Evolutionary conservation across 2,888 invertebrate species (phyloP).

Genomic region (Zelleria hepariella): DNA sequence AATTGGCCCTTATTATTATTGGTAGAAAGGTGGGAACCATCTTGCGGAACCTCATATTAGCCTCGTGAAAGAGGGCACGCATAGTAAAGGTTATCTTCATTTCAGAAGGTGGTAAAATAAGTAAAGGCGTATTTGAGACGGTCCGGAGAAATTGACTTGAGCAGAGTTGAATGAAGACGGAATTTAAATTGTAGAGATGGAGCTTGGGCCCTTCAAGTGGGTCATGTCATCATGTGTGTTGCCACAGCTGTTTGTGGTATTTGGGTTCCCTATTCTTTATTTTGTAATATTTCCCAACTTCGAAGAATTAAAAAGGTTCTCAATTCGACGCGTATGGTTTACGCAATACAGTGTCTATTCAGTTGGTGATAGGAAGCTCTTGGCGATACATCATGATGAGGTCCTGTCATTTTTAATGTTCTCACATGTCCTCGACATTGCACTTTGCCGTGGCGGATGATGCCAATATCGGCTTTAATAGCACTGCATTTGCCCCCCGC

Average conservation of each 20-base stretch:
- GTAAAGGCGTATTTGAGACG: too few species aligned
- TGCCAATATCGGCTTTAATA: conserved; percentile 46
- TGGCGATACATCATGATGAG: conserved; percentile 2
- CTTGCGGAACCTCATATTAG: too few species aligned
- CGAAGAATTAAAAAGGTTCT: too few species aligned
- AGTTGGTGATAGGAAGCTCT: background rate
- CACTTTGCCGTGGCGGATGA: conserved; percentile 51
- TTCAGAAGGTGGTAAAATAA: too few species aligned
- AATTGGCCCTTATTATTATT: background rate
- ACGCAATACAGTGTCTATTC: background rate
- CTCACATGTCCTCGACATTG: conserved; percentile 51
- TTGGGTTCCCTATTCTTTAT: background rate
- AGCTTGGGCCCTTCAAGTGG: background rate
- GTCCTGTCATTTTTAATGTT: background rate
- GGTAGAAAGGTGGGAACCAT: too few species aligned
- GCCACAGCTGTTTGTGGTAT: background rate
- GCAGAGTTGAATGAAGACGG: too few species aligned
- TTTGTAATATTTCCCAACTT: too few species aligned
- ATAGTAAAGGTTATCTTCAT: too few species aligned
- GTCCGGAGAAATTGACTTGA: too few species aligned
- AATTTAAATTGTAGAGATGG: background rate
- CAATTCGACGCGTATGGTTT: background rate
- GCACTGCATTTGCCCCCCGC: conserved; percentile 44
- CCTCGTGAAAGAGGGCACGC: too few species aligned
- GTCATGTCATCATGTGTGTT: background rate